A percentile compares a stretch with the other conserved stretches of the same genome.
Evolutionary conservation across 2,797 vertebrate species (phyloP).

Genomic region (Oreochromis mossambicus): DNA sequence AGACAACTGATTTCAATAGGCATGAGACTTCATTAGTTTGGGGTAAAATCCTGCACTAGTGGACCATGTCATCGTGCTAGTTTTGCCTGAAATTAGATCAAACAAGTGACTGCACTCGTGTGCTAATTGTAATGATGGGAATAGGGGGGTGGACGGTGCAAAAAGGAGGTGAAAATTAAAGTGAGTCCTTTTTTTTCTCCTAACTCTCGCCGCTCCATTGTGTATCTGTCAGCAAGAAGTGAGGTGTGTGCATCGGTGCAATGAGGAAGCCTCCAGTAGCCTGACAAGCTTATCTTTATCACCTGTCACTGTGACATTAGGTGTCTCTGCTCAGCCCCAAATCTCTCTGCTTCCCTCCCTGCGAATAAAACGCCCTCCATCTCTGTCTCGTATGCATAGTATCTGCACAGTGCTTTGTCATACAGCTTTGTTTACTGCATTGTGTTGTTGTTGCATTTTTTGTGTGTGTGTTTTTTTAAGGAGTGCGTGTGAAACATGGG

Average conservation of each 20-base stretch:
- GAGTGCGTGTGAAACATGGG: neutral
- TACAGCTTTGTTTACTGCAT: neutral
- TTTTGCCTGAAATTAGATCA: neutral
- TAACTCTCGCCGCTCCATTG: neutral
- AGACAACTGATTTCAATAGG: constrained; percentile 11
- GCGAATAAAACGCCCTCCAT: neutral
- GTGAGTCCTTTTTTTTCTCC: neutral
- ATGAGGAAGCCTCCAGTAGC: constrained; percentile 42
- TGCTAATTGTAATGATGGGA: constrained; percentile 40
- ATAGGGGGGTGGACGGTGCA: neutral
- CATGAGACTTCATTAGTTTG: constrained; percentile 43
- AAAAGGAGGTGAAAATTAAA: constrained; percentile 4
- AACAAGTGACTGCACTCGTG: constrained; percentile 19
- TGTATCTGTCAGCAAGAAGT: constrained; percentile 52
- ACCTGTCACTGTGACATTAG: constrained; percentile 59
- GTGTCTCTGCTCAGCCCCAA: constrained; percentile 27
- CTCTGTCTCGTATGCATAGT: neutral
- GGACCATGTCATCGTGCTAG: neutral
- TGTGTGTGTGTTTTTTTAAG: neutral
- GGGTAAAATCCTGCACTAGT: neutral
- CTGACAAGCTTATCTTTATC: constrained; percentile 69
- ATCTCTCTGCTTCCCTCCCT: neutral
- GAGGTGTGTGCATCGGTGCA: constrained; percentile 38
- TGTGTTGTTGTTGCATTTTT: neutral
- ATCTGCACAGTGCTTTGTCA: neutral